Evolutionary conservation across 2,797 vertebrate species (phyloP).

Genomic region (Megaceryle alcyon): DNA sequence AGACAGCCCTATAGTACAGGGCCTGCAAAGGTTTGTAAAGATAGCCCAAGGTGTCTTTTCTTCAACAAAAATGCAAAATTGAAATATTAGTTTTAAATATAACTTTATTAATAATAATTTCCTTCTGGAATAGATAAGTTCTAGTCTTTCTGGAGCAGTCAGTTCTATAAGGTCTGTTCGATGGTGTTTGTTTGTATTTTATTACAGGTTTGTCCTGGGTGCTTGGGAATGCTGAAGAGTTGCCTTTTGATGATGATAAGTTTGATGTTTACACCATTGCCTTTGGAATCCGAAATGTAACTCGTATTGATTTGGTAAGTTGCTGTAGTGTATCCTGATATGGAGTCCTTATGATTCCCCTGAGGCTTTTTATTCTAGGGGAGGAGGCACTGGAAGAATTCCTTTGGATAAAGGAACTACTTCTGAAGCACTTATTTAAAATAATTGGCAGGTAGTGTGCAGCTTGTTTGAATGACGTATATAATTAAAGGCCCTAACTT

Average conservation of each 20-base stretch:
- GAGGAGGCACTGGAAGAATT: not conserved
- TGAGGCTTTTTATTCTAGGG: not conserved
- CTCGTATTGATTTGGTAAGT: slow-evolving; percentile 88
- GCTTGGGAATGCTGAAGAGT: slow-evolving; percentile 92
- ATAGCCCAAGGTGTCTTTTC: not conserved
- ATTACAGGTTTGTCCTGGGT: slow-evolving; percentile 92
- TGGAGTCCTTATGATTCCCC: not conserved
- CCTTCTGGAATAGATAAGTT: not conserved
- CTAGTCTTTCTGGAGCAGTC: not conserved
- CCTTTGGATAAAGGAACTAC: not conserved
- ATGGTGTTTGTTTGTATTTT: not conserved
- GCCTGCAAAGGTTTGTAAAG: not conserved
- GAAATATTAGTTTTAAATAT: not conserved
- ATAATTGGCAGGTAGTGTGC: not conserved
- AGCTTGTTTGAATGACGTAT: not conserved
- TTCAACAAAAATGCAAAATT: not conserved
- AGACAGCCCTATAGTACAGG: not conserved
- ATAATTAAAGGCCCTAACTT: not conserved
- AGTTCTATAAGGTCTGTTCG: not conserved
- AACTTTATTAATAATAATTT: not conserved
- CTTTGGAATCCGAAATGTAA: slow-evolving; percentile 97
- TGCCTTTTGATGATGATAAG: slow-evolving; percentile 91
- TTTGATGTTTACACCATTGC: slow-evolving; percentile 97
- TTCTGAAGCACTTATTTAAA: not conserved
- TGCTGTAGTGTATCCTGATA: not conserved